phyloP scores from a whole-genome alignment of 2,113 vertebrate genomes.

The Otolemur garnettii region DNA sequence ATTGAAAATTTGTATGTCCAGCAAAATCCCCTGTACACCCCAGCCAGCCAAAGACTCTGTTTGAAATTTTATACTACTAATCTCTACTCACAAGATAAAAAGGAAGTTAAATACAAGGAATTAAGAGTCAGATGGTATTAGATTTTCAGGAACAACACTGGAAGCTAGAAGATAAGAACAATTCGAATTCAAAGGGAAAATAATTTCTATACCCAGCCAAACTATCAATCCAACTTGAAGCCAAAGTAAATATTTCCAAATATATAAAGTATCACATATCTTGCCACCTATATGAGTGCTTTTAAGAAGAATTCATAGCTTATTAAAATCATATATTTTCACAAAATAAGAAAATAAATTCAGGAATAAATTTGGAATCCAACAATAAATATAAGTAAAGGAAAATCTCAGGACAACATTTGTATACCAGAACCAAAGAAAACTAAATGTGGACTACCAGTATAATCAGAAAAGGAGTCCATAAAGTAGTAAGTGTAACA shows the following conservation, averaged over 20 bases:
- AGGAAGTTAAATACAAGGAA: neutral
- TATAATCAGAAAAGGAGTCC: neutral
- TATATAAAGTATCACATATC: neutral
- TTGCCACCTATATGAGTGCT: neutral
- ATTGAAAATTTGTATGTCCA: neutral
- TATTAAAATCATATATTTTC: no score
- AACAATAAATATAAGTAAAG: neutral
- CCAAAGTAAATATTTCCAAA: conserved; percentile 45
- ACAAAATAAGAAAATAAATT: neutral
- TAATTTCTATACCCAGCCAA: conserved; percentile 12
- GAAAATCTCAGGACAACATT: neutral
- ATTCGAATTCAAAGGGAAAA: neutral
- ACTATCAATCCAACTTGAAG: neutral
- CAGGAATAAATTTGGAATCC: neutral
- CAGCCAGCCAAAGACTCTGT: neutral
- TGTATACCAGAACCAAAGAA: neutral
- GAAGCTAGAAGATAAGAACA: neutral
- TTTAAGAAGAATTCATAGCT: neutral
- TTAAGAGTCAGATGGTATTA: neutral
- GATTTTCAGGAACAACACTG: neutral
- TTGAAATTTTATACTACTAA: neutral
- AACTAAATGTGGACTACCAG: neutral
- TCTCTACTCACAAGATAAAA: neutral
- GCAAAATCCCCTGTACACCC: no score
- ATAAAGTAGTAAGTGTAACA: neutral